Conservation (phyloP, 2,888 invertebrate species). For the Penaeus monodon region DNA sequence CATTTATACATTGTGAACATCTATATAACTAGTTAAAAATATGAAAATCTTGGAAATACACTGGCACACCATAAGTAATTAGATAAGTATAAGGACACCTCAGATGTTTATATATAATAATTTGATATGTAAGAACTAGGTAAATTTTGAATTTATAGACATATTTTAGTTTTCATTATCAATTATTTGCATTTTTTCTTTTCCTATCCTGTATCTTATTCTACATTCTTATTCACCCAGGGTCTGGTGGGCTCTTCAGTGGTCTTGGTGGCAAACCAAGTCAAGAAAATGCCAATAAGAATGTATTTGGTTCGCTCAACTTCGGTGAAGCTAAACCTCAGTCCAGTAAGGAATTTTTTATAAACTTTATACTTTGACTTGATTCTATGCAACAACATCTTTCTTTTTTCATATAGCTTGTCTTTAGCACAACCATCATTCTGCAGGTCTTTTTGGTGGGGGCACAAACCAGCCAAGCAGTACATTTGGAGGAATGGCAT, state of each 20-base stretch:
- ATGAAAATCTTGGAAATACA: no score
- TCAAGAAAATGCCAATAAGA: slow-evolving; percentile 69
- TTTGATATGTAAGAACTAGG: no score
- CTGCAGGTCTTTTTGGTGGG: slow-evolving; percentile 40
- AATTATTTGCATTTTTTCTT: neutral
- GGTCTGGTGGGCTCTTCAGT: slow-evolving; percentile 66
- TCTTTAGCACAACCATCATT: no score
- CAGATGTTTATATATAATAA: no score
- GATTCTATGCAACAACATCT: no score
- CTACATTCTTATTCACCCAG: neutral
- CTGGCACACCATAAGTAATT: no score
- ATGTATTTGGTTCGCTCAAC: slow-evolving; percentile 68
- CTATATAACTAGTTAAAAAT: no score
- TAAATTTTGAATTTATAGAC: neutral
- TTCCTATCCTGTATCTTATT: neutral
- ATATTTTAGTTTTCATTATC: neutral
- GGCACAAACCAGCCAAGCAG: slow-evolving; percentile 30
- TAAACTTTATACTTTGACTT: no score
- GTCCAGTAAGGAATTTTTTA: slow-evolving; percentile 68
- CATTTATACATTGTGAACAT: no score
- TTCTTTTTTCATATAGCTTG: no score
- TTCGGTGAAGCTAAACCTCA: slow-evolving; percentile 21
- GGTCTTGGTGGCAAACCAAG: slow-evolving; percentile 69
- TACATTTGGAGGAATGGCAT: slow-evolving; percentile 59
- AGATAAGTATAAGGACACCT: no score